Percentiles rank a stretch among this genome's conserved stretches.
Evolutionary conservation across 2,797 vertebrate genomes (phyloP).

Genomic region (Oophaga sylvatica): DNA sequence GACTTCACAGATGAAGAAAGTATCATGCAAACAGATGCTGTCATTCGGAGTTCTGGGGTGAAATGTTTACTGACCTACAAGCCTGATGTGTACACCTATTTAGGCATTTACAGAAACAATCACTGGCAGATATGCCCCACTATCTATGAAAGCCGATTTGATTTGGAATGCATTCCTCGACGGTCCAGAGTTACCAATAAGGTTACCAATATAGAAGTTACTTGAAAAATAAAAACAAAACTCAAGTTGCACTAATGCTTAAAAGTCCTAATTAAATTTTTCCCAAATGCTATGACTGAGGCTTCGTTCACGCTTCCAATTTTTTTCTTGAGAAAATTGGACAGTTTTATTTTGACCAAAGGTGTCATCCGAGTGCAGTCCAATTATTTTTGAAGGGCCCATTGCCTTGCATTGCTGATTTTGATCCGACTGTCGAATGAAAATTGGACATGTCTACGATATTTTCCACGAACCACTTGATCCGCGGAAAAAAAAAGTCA

Average conservation of each 20-base stretch:
- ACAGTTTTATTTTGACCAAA: no score
- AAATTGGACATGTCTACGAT: no score
- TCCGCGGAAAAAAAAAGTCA: no score
- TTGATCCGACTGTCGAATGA: no score
- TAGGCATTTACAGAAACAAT: slow-evolving; percentile 90
- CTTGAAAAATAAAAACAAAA: slow-evolving; percentile 65
- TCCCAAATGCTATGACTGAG: not conserved
- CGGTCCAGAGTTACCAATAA: slow-evolving; percentile 85
- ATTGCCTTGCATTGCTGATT: no score
- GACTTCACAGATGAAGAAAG: slow-evolving; percentile 86
- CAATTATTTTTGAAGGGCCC: no score
- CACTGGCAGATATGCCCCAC: slow-evolving; percentile 90
- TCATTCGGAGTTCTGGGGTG: slow-evolving; percentile 83
- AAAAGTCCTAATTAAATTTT: not conserved
- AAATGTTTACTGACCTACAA: slow-evolving; percentile 88
- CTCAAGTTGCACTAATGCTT: not conserved
- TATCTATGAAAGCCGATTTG: slow-evolving; percentile 89
- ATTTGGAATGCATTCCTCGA: slow-evolving; percentile 84
- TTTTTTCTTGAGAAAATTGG: no score
- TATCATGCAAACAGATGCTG: slow-evolving; percentile 77
- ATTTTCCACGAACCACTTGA: no score
- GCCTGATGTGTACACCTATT: slow-evolving; percentile 87
- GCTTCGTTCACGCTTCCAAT: no score
- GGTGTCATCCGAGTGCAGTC: no score
- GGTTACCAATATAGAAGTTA: slow-evolving; percentile 83